phyloP scores from a whole-genome alignment of 2,888 invertebrate species.

The Acanthosepion esculentum region DNA sequence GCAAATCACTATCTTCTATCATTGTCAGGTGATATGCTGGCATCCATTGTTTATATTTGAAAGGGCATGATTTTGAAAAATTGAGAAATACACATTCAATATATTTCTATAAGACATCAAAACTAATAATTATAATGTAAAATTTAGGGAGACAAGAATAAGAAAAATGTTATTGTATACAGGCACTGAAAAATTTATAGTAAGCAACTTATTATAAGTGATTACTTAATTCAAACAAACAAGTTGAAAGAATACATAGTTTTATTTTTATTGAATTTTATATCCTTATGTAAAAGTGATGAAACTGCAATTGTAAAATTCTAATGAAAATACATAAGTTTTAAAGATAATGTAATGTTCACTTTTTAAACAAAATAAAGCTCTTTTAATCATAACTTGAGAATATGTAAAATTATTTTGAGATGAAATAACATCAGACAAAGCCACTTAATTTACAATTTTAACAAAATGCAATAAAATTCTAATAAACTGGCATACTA shows the following conservation, averaged over 20 bases:
- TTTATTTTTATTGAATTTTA: not conserved
- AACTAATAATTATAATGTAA: not conserved
- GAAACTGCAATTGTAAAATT: not conserved
- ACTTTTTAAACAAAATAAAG: not conserved
- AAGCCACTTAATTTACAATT: not conserved
- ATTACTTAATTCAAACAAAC: not conserved
- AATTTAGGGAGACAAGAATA: not conserved
- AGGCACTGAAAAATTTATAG: too few species aligned
- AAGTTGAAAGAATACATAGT: not conserved
- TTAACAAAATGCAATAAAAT: not conserved
- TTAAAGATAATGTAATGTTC: not conserved
- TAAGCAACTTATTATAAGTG: too few species aligned
- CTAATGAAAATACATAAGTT: not conserved
- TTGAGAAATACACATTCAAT: not conserved
- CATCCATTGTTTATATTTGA: not conserved
- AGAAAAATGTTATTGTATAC: not conserved
- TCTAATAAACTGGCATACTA: not conserved
- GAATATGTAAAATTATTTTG: not conserved
- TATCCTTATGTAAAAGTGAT: not conserved
- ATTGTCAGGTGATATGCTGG: not conserved
- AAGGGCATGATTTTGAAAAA: not conserved
- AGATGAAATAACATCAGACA: not conserved
- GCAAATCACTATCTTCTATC: slow-evolving; percentile 7
- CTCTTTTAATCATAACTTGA: not conserved
- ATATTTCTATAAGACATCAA: not conserved